These are phyloP conservation scores for Zelostemma sp. DNA, from an alignment of 1,140 invertebrate species.

Conservation along the genomic window DNA sequence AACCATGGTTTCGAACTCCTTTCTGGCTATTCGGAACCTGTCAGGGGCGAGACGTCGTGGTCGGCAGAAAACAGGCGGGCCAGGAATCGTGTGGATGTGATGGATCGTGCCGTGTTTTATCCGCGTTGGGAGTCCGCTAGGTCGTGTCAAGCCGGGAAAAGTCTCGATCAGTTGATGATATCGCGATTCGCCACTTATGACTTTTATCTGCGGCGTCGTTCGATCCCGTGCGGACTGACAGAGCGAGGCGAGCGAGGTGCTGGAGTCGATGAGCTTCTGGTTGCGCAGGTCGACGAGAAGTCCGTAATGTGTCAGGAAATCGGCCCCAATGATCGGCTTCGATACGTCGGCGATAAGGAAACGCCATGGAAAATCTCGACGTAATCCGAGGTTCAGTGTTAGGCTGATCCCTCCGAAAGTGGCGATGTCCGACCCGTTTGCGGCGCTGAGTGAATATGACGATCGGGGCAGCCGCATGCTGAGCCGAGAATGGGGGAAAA, in stretches of 20 bases:
- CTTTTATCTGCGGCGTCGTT: constrained; percentile 9
- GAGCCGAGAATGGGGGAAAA: background rate
- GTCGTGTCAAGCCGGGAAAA: constrained; percentile 20
- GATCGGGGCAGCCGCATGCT: background rate
- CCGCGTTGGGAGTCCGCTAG: background rate
- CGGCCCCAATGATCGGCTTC: background rate
- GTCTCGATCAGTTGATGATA: constrained; percentile 16
- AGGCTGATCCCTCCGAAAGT: background rate
- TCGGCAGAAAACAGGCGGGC: background rate
- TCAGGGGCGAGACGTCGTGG: constrained; percentile 1
- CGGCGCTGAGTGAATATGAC: background rate
- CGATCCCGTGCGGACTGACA: no score
- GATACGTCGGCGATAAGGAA: background rate
- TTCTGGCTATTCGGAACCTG: constrained; percentile 3
- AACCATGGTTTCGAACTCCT: background rate
- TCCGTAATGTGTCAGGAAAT: background rate
- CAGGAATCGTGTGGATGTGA: background rate
- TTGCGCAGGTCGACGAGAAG: background rate
- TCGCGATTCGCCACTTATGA: background rate
- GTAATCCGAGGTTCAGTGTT: constrained; percentile 5
- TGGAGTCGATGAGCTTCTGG: background rate
- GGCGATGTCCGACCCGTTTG: background rate
- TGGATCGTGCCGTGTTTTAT: background rate
- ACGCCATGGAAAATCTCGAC: background rate
- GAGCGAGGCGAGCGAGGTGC: no score